These are phyloP conservation scores for Zaprionus tsacasi DNA, from an alignment of 1,140 invertebrate genomes.

Conservation along the genomic window DNA sequence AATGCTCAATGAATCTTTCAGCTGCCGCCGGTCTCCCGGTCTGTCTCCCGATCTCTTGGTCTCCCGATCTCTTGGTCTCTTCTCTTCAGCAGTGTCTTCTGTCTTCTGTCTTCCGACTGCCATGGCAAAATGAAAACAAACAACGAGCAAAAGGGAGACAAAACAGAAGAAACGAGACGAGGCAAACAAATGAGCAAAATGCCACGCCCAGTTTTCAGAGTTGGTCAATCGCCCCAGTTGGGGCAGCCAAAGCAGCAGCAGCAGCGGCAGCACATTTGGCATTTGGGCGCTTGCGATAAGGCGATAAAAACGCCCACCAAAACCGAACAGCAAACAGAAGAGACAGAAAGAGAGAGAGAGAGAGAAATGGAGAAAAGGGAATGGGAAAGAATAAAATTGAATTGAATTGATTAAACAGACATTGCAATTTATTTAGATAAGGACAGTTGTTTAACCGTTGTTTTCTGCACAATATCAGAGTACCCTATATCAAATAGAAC, in stretches of 20 bases:
- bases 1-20: constrained; percentile 69
- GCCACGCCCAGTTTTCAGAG: constrained; percentile 1
- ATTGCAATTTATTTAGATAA: constrained; percentile 32
- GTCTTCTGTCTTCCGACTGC: not conserved
- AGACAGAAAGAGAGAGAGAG: not conserved
- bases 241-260: not conserved
- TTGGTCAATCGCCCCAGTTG: not conserved
- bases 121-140: constrained; percentile 36
- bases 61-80: not conserved
- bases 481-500: not conserved
- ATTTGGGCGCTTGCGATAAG: constrained; percentile 32
- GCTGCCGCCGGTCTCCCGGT: constrained; percentile 8
- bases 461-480: not conserved
- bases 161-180: constrained; percentile 7
- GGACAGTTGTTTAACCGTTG: not conserved
- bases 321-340: not conserved
- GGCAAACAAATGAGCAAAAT: constrained; percentile 17
- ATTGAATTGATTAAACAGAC: constrained; percentile 26
- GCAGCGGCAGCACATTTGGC: constrained; percentile 7
- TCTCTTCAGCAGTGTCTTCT: not conserved
- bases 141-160: constrained; percentile 9
- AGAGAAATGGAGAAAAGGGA: not conserved
- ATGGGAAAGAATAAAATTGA: not conserved
- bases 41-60: not conserved
- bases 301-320: constrained; percentile 40